phyloP scores from a whole-genome alignment of 2,797 vertebrate species.

The Acanthurus tractus region DNA sequence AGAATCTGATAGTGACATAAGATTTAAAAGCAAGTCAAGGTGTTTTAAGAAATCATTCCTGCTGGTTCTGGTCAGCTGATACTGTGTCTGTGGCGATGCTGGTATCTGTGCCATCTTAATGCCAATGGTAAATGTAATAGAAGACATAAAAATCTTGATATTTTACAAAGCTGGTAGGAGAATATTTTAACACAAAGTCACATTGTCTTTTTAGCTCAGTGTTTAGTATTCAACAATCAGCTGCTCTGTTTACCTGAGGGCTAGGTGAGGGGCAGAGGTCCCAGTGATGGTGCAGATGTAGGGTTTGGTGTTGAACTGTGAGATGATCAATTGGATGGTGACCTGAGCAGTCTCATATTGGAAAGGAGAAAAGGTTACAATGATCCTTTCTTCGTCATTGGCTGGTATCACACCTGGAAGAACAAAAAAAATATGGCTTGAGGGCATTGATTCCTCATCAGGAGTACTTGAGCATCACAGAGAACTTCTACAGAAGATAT shows the following conservation, averaged over 20 bases:
- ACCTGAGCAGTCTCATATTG: constrained; percentile 91
- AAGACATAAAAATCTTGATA: no score
- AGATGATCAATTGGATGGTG: constrained; percentile 88
- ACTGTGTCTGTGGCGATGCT: background rate
- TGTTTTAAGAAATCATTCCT: background rate
- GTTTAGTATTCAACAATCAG: background rate
- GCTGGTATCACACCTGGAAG: constrained; percentile 91
- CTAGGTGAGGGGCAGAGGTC: constrained; percentile 82
- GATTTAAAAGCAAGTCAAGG: background rate
- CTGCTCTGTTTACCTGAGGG: constrained; percentile 76
- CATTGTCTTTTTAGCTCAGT: background rate
- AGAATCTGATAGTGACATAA: background rate
- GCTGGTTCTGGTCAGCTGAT: no score
- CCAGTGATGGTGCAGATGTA: constrained; percentile 90
- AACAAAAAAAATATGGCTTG: background rate
- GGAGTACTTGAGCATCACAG: background rate
- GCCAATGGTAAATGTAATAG: background rate
- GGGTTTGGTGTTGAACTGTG: constrained; percentile 91
- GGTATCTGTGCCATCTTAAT: background rate
- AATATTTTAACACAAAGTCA: background rate
- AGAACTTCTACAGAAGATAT: background rate
- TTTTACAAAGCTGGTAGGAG: no score
- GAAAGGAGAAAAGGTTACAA: constrained; percentile 88
- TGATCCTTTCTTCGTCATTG: constrained; percentile 82
- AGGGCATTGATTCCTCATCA: background rate